A percentile compares a stretch with the other conserved stretches of the same genome.
These are phyloP conservation scores for Argyresthia albistria DNA, from an alignment of 2,888 invertebrate species.

Conservation along the genomic window DNA sequence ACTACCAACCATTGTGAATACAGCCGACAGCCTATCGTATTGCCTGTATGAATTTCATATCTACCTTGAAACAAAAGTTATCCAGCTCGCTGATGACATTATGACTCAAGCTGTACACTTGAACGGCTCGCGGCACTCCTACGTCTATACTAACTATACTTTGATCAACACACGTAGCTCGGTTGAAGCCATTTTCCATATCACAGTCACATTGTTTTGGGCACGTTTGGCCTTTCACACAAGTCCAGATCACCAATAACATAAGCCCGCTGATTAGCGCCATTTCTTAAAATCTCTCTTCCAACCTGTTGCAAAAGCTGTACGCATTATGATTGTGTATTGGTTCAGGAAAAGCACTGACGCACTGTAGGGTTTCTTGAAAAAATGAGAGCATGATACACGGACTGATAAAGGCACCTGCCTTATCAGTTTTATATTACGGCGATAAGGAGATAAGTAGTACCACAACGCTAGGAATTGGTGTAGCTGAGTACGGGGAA, in stretches of 20 bases:
- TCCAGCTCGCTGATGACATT: constrained; percentile 75
- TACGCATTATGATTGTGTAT: constrained; percentile 34
- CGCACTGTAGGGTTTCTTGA: constrained; percentile 23
- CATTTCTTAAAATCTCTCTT: constrained; percentile 9
- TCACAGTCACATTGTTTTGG: constrained; percentile 72
- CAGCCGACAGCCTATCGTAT: too few relatives aligned
- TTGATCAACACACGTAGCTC: constrained; percentile 69
- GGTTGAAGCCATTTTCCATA: constrained; percentile 53
- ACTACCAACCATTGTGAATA: too few relatives aligned
- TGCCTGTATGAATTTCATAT: neutral
- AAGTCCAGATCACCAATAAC: constrained; percentile 12
- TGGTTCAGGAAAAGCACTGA: constrained; percentile 22
- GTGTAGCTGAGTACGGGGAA: neutral
- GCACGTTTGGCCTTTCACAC: constrained; percentile 38
- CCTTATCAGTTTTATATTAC: constrained; percentile 24
- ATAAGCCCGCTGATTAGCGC: neutral
- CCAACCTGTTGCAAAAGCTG: constrained; percentile 4
- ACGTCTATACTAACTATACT: constrained; percentile 72
- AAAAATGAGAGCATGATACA: constrained; percentile 29
- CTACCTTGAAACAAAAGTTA: constrained; percentile 74
- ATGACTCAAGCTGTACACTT: constrained; percentile 73
- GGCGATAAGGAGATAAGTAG: constrained; percentile 31
- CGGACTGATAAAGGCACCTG: constrained; percentile 38
- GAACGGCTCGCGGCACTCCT: constrained; percentile 71
- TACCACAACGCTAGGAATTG: neutral